phyloP scores from a whole-genome alignment of 2,888 invertebrate species.

The Trachelus tabidus region DNA sequence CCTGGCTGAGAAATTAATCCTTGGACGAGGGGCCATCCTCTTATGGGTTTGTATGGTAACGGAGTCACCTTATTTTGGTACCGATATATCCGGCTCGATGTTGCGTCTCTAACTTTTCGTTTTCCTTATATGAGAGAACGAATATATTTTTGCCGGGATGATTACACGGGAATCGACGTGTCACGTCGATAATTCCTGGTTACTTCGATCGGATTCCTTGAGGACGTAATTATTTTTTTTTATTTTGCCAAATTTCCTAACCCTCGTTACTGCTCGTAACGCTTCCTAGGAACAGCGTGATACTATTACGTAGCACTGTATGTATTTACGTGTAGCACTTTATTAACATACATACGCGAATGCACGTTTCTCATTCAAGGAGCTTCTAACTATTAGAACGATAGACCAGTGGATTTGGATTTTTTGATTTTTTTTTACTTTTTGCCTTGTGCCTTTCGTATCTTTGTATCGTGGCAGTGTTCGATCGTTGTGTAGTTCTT shows the following conservation, averaged over 20 bases:
- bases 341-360: background rate
- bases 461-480: background rate
- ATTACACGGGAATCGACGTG: background rate
- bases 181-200: background rate
- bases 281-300: background rate
- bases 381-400: background rate
- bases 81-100: background rate
- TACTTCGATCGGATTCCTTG: no score
- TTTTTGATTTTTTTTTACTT: background rate
- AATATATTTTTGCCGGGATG: background rate
- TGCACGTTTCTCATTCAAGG: background rate
- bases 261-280: background rate
- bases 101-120: background rate
- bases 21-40: background rate
- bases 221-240: no score
- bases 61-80: background rate
- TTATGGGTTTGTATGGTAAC: background rate
- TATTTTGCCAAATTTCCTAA: background rate
- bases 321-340: background rate
- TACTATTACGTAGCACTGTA: background rate
- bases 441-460: background rate
- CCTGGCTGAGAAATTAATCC: background rate
- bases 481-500: background rate
- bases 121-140: background rate
- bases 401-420: background rate